phyloP scores from a whole-genome alignment of 2,113 vertebrate genomes.

The Rhegmatorhina hoffmannsi region DNA sequence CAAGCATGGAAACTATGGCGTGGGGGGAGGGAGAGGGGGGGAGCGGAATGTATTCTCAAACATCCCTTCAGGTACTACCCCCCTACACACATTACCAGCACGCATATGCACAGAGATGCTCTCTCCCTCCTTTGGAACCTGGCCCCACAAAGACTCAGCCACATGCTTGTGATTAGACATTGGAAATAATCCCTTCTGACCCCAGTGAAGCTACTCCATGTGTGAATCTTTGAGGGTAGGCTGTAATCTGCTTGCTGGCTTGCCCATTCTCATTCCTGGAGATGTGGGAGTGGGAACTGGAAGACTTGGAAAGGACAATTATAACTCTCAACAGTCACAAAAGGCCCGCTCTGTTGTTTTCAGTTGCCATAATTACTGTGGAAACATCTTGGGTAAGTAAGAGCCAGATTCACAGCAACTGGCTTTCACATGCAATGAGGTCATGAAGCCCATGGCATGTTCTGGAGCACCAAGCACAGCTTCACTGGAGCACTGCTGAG shows the following conservation, averaged over 20 bases:
- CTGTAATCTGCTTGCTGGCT: neutral
- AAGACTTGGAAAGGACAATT: neutral
- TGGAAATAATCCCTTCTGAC: neutral
- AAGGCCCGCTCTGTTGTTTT: neutral
- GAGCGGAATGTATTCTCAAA: neutral
- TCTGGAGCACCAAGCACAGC: neutral
- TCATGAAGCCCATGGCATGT: rapidly evolving
- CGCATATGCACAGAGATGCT: neutral
- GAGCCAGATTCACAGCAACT: neutral
- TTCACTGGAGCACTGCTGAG: neutral
- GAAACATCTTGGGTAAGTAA: neutral
- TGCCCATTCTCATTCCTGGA: neutral
- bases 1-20: neutral
- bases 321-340: neutral
- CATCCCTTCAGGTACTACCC: neutral
- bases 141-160: neutral
- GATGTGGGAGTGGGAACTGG: neutral
- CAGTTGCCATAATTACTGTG: neutral
- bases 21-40: too few relatives aligned
- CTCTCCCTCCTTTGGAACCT: neutral
- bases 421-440: neutral
- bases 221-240: neutral
- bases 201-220: neutral
- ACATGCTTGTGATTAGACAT: neutral
- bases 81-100: neutral